Conservation (phyloP, 2,113 vertebrate species). For the Pogona vitticeps region DNA sequence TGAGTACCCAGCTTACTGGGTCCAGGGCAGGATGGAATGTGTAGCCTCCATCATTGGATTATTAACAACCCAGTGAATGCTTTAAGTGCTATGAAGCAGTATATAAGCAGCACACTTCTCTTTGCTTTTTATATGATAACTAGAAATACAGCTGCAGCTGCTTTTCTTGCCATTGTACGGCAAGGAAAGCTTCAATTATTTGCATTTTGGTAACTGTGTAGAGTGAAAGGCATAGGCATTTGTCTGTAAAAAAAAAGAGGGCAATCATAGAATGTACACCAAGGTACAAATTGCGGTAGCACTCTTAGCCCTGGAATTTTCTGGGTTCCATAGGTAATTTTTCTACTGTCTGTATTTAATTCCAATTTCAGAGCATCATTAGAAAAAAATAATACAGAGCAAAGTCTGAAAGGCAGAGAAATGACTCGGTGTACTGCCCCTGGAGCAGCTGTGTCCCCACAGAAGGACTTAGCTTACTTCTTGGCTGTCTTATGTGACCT, state of each 20-base stretch:
- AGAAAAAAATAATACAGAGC: neutral
- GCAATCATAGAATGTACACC: neutral
- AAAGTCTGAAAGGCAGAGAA: neutral
- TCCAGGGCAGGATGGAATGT: no score
- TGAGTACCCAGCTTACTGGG: no score
- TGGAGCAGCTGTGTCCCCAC: neutral
- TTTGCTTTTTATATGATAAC: neutral
- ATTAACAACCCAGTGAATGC: no score
- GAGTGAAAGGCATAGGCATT: neutral
- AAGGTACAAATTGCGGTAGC: neutral
- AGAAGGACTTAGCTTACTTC: neutral
- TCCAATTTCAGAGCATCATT: neutral
- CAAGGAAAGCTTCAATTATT: neutral
- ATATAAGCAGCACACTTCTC: no score
- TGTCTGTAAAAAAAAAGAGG: neutral
- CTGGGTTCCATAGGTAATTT: neutral
- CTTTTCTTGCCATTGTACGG: neutral
- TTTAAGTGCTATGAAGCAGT: neutral
- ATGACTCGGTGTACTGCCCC: no score
- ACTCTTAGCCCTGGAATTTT: neutral
- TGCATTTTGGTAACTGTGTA: neutral
- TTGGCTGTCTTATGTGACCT: neutral
- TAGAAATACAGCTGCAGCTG: neutral
- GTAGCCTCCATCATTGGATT: no score
- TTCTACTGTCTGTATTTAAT: neutral